Evolutionary conservation across 37 sponge, comb jelly and placozoan species (phyloP).

Genomic region (Halisarca cf. caerulea): DNA sequence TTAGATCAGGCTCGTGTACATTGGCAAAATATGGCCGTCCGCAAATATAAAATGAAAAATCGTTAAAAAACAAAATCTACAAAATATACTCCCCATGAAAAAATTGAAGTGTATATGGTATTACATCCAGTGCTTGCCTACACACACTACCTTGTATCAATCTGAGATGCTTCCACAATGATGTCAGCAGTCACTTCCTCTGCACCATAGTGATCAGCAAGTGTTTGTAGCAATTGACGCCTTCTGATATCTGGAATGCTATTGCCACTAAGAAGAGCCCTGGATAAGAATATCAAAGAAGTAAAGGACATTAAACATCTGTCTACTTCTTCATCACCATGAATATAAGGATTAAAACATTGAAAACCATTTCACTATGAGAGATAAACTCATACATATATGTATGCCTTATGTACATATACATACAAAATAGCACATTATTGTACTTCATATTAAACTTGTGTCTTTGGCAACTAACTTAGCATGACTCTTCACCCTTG

Average conservation of each 20-base stretch:
- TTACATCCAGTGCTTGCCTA: too few relatives aligned
- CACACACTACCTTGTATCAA: constrained; percentile 68
- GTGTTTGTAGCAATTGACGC: constrained; percentile 28
- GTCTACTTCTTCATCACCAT: too few relatives aligned
- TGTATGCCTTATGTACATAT: background rate
- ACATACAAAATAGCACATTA: background rate
- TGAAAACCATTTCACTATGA: background rate
- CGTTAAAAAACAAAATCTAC: background rate
- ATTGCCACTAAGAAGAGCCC: constrained; percentile 41
- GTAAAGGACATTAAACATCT: too few relatives aligned
- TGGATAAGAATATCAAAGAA: too few relatives aligned
- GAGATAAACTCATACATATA: background rate
- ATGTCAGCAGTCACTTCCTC: constrained; percentile 55
- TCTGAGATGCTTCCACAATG: constrained; percentile 36
- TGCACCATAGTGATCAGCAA: constrained; percentile 23
- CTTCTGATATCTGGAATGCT: constrained; percentile 41
- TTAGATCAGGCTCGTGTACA: too few relatives aligned
- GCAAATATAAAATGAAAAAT: background rate
- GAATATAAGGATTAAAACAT: background rate
- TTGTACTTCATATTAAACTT: background rate
- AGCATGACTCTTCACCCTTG: constrained; percentile 47
- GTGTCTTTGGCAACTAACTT: constrained; percentile 27
- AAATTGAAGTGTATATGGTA: too few relatives aligned
- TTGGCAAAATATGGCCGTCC: too few relatives aligned
- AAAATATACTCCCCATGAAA: too few relatives aligned